Evolutionary conservation across 1,140 invertebrate species (phyloP).

Genomic region (Lethocerus indicus): DNA sequence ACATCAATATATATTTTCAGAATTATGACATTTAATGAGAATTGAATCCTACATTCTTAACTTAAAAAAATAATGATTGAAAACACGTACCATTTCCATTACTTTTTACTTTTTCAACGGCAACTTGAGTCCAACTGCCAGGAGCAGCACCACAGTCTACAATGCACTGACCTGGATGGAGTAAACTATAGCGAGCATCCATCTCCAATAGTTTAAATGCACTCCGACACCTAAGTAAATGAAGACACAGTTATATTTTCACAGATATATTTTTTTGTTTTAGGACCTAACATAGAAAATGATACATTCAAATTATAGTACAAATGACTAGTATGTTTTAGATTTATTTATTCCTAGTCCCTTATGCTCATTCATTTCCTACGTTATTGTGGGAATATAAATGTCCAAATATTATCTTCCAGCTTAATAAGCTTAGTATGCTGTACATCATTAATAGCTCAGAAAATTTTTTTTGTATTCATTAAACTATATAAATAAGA

Average conservation of each 20-base stretch:
- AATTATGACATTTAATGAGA: no score
- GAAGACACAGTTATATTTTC: slow-evolving; percentile 8
- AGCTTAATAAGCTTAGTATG: no score
- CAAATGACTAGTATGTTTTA: neutral
- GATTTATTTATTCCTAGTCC: neutral
- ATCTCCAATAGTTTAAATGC: slow-evolving; percentile 97
- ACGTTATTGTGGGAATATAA: no score
- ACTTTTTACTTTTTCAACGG: slow-evolving; percentile 56
- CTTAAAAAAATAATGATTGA: no score
- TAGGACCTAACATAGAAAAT: neutral
- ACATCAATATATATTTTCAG: no score
- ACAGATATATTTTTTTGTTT: neutral
- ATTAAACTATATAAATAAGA: no score
- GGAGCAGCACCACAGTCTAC: slow-evolving; percentile 91
- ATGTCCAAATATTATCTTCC: no score
- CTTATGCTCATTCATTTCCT: neutral
- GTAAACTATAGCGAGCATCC: slow-evolving; percentile 61
- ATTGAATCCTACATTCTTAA: no score
- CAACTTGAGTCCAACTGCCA: slow-evolving; percentile 88
- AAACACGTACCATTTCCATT: no score
- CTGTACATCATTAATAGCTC: no score
- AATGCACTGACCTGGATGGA: slow-evolving; percentile 62
- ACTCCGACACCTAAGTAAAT: slow-evolving; percentile 63
- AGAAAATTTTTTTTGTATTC: no score
- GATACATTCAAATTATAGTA: neutral